Base-by-base conservation (phyloP, 2,113 vertebrate species). In the Stegostoma tigrinum region DNA sequence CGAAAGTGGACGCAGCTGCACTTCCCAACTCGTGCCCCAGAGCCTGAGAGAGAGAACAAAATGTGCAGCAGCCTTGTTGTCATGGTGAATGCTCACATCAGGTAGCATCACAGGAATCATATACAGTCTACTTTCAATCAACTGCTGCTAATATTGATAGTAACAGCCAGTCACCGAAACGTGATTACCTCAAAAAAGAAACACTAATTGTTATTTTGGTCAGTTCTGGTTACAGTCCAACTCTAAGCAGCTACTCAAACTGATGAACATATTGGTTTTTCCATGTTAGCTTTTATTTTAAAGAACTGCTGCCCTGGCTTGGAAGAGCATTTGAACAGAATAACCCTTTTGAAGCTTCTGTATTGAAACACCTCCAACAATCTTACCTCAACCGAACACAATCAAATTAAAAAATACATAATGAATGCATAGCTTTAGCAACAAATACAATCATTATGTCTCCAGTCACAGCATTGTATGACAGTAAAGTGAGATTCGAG, bases 1-100 rank as follows among this genome's bases (percentile, higher is more conserved):
- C 64, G 21, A 42, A 94, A 94, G 67, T 94, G 90, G 38, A 67
- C 90, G 24, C 90, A 94, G 90, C 34, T 66, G 64, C 90, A 21
- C 21, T 94, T 89, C 15, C 34, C 17, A 7, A 67, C 34, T n/a
- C n/a, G 19, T 66, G 52, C 87, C 87, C 87, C 52, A 21, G 80
- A 83, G 80, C 38, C 80, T 6, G 38, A 83, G 80, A 83, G 80
- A 83, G 80, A 83, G 38, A 45, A 45, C 17, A 42, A 45, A 38
- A 83, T 42, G 38, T 89, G 27, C 27, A 89, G 24, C 27, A 27
- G 86, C 86, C 48, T 89, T 0, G 85, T 87, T 30, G 48, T 30
- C 86, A 89, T 34, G 86, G 86, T 89, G 86, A 89, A 55, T 89
- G 45, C 80, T 42, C 80, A 45, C 38, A 19, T 48, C 48, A 89